Evolutionary conservation across 2,888 invertebrate species (phyloP), one percentile per base, ranked within the genome.

Genomic region (Eupithecia abbreviata): DNA sequence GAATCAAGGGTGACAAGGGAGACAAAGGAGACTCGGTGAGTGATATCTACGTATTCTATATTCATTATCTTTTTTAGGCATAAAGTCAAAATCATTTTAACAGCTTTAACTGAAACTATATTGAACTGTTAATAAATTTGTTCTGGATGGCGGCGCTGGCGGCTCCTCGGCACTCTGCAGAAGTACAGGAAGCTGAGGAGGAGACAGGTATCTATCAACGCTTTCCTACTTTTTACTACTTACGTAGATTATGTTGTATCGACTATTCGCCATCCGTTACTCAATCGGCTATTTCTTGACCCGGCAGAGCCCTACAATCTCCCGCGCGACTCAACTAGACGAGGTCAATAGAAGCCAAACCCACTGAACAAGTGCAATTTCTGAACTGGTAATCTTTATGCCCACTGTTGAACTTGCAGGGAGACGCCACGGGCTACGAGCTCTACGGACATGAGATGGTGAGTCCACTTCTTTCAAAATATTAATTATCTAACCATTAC

Each of bases 11-110:
- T 47, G 98, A 98, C 86, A 98, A 98, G 89, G 98, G 98, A 55
- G 98, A 98, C 90, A 98, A 98, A 89, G 98, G 98, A 51, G 98
- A 98, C 96, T 98, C 98, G 96, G 98, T 98, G 95, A 97, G 97
- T 9, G 15, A 13, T 30, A 7, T 13, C 43, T 15, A 51, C 45
- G 30, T 18, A 49, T 55, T 18, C 43, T 58, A 4, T 42, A n/a
- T n/a, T n/a, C 2, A 7, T n/a, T 55, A 30, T 30, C 5, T 6
- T n/a, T n/a, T 55, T 55, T 55, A 0, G 1, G 15, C n/a, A 55
- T 55, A n/a, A 30, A 10, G 4, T 30, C 2, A 10, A 4, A 62
- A 30, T 65, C 30, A 10, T 65, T 30, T 15, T 6, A 43, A 30
- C 15, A 15, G 15, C 13, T 15, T 5, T 42, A 7, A 43, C 15